Base-by-base conservation (phyloP, 2,888 invertebrate species). In the Macrosiphum euphorbiae region DNA sequence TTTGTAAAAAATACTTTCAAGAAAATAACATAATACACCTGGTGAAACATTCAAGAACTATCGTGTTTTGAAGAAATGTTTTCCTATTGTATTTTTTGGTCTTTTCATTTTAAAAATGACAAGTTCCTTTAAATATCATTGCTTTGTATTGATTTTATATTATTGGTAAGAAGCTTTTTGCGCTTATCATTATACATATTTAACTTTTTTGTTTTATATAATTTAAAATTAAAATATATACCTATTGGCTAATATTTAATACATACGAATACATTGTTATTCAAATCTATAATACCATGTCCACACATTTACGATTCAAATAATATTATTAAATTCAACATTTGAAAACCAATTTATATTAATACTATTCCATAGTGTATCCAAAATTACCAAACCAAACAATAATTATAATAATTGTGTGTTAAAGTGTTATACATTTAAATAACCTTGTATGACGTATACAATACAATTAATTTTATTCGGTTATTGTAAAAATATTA, bases 61-160 rank as follows among this genome's bases (percentile, higher is more conserved):
- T 47, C 58, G 35, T 67, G 35, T 90, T 90, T 90, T 44, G 10
- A 90, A 91, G 16, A 84, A 84, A 28, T 85, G 10, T 41, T 11
- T 91, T 91, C 35, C 78, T 78, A 78, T 78, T 78, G 78, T 35
- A 78, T 78, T 78, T 78, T 78, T 35, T 35, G 78, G 35, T 20
- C 20, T 91, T 28, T 20, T 78, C 52, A 41, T 78, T 78, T 52
- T 11, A 26, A 35, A 61, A 44, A 28, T 61, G 28, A 58, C 8
- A 28, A 78, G 35, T 35, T 47, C 13, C 78, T 58, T n/a, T 85
- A n/a, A 58, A 44, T 47, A 44, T 13, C 78, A 84, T 58, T 55
- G 55, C 44, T 85, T 85, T 85, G 85, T 85, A 58, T 91, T 35
- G 47, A 41, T 86, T 86, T 91, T 86, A 85, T 84, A 84, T 91